Evolutionary conservation across 2,113 vertebrate genomes (phyloP), one percentile per base, ranked within the genome.

Genomic region (Chitala chitala): DNA sequence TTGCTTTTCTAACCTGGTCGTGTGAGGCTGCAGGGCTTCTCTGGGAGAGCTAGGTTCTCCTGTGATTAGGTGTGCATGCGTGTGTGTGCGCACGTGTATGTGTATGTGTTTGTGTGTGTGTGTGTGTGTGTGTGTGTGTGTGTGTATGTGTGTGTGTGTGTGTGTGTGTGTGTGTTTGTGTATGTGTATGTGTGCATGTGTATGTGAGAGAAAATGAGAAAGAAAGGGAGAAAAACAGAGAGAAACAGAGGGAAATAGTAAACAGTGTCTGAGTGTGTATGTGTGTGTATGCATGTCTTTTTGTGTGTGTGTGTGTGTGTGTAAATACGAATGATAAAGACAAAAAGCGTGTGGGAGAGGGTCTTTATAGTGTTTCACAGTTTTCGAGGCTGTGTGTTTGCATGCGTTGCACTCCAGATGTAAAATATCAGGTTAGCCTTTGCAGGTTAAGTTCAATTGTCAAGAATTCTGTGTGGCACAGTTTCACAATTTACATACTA

Each of bases 21-120:
- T 59, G 79, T 80, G 10, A 75, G 77, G 78, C 81, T 81, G 64
- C 54, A 78, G 81, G 80, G 68, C 73, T 79, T 75, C 76, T 74
- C 74, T 75, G 55, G 66, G 84, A 75, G 84, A 89, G 86, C 78
- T 56, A 2, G 50, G 86, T 86, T 86, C 84, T 80, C 55, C 77
- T 79, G 84, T 91, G 86, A 65, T 50, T 69, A 36, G 58, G 68
- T 5, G 76, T 73, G 68, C 76, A 56, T 54, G 42, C 71, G 68
- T 22, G 54, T 69, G 26, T 59, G 55, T 13, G 20, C 31, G 24
- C n/a, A 22, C 24, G 70, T 42, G n/a, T 31, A 7, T 9, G n/a
- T 38, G 70, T 42, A 20, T 31, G 12, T 9, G n/a, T 71, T 42
- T 44, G 58, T 17, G 31, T n/a, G 36, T 29, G 42, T 15, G 44